These are phyloP conservation scores for Hyles lineata DNA, from an alignment of 2,888 invertebrate genomes.

Conservation along the genomic window DNA sequence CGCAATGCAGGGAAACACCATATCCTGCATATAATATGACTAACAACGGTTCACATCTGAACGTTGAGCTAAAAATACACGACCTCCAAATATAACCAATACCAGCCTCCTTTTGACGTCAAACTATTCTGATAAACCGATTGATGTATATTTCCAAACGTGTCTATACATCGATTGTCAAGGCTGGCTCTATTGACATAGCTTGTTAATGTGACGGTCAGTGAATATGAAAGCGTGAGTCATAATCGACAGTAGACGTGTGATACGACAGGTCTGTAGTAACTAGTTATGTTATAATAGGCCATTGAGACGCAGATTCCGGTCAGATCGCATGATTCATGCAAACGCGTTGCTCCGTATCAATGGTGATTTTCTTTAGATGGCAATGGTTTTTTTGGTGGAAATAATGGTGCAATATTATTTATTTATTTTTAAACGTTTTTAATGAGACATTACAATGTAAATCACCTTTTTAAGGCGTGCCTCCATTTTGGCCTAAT, in stretches of 20 bases:
- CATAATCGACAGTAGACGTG: conserved; percentile 4
- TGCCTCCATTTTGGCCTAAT: neutral
- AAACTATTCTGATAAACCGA: conserved; percentile 38
- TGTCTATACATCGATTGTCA: conserved; percentile 19
- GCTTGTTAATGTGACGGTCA: conserved; percentile 28
- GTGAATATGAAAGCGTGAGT: conserved; percentile 19
- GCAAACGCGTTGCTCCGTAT: conserved; percentile 42
- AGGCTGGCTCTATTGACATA: conserved; percentile 10
- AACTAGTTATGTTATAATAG: conserved; percentile 61
- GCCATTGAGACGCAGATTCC: conserved; percentile 58
- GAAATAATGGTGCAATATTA: conserved; percentile 29
- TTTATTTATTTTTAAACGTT: neutral
- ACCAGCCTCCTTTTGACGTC: conserved; percentile 58
- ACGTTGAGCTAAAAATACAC: conserved; percentile 37
- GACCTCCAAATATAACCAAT: conserved; percentile 53
- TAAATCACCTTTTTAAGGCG: neutral
- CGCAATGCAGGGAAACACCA: conserved; percentile 51
- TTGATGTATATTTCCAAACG: conserved; percentile 10
- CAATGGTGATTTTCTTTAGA: conserved; percentile 42
- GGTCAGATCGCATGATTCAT: conserved; percentile 60
- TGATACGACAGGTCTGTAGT: conserved; percentile 48
- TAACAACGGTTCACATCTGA: conserved; percentile 44
- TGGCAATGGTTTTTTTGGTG: conserved; percentile 37
- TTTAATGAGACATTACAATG: neutral
- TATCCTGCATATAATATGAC: conserved; percentile 48